phyloP scores from a whole-genome alignment of 2,113 vertebrate genomes.

The Charadrius vociferus region DNA sequence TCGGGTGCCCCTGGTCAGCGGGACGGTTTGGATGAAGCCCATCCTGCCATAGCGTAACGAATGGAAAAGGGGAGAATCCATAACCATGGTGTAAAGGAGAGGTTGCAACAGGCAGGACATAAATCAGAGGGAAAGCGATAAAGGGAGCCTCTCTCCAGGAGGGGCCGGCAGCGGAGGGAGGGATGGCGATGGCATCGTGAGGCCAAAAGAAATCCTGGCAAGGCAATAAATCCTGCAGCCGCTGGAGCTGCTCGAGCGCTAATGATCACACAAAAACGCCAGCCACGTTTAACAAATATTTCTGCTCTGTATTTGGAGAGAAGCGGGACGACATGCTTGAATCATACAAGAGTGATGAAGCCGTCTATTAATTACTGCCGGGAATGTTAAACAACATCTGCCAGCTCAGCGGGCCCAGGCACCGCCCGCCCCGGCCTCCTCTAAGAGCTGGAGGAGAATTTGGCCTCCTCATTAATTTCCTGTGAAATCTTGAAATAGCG shows the following conservation, averaged over 20 bases:
- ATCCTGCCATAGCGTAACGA: not conserved
- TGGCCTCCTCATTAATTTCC: constrained; percentile 46
- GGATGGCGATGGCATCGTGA: not conserved
- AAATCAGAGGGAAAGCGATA: constrained; percentile 40
- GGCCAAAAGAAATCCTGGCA: constrained; percentile 55
- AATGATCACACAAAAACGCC: not conserved
- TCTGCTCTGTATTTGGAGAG: constrained; percentile 54
- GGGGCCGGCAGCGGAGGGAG: not conserved
- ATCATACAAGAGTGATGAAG: constrained; percentile 60
- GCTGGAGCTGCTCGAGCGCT: not conserved
- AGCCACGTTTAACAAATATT: constrained; percentile 61
- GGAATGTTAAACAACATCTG: constrained; percentile 70
- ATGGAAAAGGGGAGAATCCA: not conserved
- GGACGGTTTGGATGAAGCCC: rapidly evolving
- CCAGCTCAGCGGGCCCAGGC: constrained; percentile 56
- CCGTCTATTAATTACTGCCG: constrained; percentile 60
- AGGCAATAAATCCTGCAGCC: not conserved
- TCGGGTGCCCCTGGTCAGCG: not conserved
- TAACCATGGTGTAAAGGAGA: not conserved
- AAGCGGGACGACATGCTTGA: constrained; percentile 47
- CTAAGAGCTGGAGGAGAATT: constrained; percentile 33
- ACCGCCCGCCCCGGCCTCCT: not conserved
- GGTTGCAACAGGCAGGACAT: not conserved
- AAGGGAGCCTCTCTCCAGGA: not conserved
- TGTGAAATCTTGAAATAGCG: not conserved